phyloP scores from a whole-genome alignment of 1,140 invertebrate species.

The Drosophila insularis region DNA sequence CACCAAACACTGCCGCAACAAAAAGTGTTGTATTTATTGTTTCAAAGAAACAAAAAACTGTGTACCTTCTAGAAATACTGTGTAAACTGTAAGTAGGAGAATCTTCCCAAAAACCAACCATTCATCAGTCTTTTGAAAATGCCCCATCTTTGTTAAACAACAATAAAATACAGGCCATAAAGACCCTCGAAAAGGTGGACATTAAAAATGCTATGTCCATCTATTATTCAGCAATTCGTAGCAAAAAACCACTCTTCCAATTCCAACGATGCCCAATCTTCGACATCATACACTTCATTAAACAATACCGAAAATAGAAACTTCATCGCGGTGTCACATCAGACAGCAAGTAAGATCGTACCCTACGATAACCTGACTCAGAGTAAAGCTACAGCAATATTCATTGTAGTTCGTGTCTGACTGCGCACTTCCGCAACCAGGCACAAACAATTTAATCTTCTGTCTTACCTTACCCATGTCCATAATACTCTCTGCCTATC shows the following conservation, averaged over 20 bases:
- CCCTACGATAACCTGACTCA: no score
- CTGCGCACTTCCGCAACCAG: no score
- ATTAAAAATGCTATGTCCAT: conserved; percentile 12
- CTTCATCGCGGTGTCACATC: no score
- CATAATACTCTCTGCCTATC: no score
- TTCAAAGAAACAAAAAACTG: not conserved
- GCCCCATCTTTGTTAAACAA: conserved; percentile 17
- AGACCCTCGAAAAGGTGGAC: conserved; percentile 21
- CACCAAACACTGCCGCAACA: not conserved
- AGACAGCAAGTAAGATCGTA: no score
- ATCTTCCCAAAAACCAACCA: conserved; percentile 13
- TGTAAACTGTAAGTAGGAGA: conserved; percentile 17
- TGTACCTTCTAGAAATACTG: not conserved
- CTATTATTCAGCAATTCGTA: not conserved
- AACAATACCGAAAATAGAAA: no score
- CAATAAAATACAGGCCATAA: conserved; percentile 31
- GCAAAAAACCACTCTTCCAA: not conserved
- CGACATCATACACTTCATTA: not conserved
- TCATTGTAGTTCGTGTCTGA: no score
- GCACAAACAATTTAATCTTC: no score
- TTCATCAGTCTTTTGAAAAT: conserved; percentile 20
- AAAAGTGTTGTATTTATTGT: no score
- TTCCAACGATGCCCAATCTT: no score
- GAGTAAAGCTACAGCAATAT: no score
- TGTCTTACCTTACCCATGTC: no score